Evolutionary conservation across 2,113 vertebrate genomes (phyloP).

Genomic region (Clarias magur): DNA sequence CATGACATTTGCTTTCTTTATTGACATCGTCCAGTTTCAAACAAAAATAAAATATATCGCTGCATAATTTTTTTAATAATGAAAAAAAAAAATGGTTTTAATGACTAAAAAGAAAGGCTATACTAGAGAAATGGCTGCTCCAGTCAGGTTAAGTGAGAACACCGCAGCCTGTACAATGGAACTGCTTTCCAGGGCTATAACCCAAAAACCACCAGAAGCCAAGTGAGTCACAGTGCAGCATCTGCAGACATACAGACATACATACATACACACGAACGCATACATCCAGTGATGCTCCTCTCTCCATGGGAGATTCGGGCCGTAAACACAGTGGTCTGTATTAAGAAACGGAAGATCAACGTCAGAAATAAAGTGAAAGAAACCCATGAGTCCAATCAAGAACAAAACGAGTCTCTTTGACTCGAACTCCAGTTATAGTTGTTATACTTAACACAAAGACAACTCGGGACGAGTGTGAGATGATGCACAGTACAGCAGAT

Average conservation of each 20-base stretch:
- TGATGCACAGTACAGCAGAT: slow-evolving; percentile 66
- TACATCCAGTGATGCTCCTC: slow-evolving; percentile 68
- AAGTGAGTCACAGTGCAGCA: slow-evolving; percentile 74
- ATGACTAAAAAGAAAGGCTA: slow-evolving; percentile 66
- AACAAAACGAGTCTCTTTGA: slow-evolving; percentile 35
- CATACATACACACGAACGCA: slow-evolving; percentile 42
- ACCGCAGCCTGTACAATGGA: slow-evolving; percentile 40
- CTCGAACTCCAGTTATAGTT: slow-evolving; percentile 46
- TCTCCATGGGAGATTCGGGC: slow-evolving; percentile 74
- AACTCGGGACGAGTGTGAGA: slow-evolving; percentile 61
- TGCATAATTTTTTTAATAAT: slow-evolving; percentile 49
- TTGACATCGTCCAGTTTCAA: slow-evolving; percentile 51
- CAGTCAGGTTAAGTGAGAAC: slow-evolving; percentile 41
- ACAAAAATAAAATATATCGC: slow-evolving; percentile 50
- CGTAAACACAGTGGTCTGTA: slow-evolving; percentile 70
- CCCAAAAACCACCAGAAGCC: slow-evolving; percentile 45
- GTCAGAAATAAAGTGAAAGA: slow-evolving; percentile 15
- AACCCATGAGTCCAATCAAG: slow-evolving; percentile 20
- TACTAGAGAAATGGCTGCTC: slow-evolving; percentile 61
- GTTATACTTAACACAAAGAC: slow-evolving; percentile 43
- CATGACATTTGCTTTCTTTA: slow-evolving; percentile 51
- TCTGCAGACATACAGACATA: slow-evolving; percentile 60
- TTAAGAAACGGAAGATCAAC: slow-evolving; percentile 38
- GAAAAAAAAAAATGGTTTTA: slow-evolving; percentile 51
- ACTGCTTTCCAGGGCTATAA: neutral